phyloP scores from a whole-genome alignment of 2,888 invertebrate genomes.

The Ochropleura leucogaster region DNA sequence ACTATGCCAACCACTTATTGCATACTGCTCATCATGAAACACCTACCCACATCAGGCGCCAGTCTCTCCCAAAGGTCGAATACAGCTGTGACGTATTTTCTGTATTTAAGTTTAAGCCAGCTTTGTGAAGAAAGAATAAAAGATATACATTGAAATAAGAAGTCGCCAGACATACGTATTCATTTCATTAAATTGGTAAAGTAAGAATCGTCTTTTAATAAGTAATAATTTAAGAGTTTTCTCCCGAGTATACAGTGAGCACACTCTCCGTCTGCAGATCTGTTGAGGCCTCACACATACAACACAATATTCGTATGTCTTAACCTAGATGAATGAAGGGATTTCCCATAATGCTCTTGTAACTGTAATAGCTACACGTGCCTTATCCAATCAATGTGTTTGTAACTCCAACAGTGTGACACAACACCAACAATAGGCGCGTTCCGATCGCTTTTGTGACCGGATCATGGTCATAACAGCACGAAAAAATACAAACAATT shows the following conservation, averaged over 20 bases:
- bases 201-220: not conserved
- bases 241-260: no score
- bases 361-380: not conserved
- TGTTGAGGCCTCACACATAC: not conserved
- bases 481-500: slow-evolving; percentile 6
- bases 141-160: not conserved
- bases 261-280: not conserved
- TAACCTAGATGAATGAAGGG: not conserved
- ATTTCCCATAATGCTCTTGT: not conserved
- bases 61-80: no score
- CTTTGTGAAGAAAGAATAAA: no score
- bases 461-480: not conserved
- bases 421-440: no score
- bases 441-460: slow-evolving; percentile 2
- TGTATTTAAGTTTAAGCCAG: no score
- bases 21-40: no score
- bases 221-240: not conserved
- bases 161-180: not conserved
- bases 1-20: no score
- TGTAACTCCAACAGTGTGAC: not conserved
- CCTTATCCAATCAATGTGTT: not conserved
- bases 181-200: not conserved
- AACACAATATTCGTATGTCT: no score
- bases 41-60: no score
- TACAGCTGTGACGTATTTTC: no score